A percentile compares a stretch with the other conserved stretches of the same genome.
phyloP scores from a whole-genome alignment of 2,113 vertebrate species.

The Poecile atricapillus region DNA sequence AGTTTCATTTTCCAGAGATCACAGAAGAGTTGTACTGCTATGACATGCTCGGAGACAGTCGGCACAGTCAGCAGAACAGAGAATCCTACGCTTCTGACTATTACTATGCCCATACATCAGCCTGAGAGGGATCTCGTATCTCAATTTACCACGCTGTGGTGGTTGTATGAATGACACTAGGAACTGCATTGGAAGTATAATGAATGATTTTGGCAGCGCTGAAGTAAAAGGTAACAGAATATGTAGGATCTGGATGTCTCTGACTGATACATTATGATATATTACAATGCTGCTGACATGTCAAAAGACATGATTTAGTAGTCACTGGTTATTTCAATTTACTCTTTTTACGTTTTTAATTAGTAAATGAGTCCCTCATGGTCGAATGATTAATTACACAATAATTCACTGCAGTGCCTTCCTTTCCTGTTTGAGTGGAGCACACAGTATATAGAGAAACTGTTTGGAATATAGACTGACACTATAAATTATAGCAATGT shows the following conservation, averaged over 20 bases:
- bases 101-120: background rate
- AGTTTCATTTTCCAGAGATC: background rate
- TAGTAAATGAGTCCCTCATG: constrained; percentile 91
- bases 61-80: background rate
- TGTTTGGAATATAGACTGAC: constrained; percentile 41
- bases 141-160: background rate
- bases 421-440: constrained; percentile 46
- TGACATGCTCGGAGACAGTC: background rate
- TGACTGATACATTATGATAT: constrained; percentile 73
- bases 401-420: constrained; percentile 74
- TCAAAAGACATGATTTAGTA: constrained; percentile 84
- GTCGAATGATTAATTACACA: constrained; percentile 87
- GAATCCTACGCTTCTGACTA: fast-evolving
- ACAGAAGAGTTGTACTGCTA: background rate
- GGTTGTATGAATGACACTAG: background rate
- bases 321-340: constrained; percentile 86
- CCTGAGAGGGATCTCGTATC: background rate
- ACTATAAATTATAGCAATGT: constrained; percentile 51
- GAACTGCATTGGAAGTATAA: background rate
- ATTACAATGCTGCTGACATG: constrained; percentile 65
- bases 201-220: constrained; percentile 41
- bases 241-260: constrained; percentile 49
- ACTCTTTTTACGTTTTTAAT: constrained; percentile 90
- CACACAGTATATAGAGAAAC: background rate
- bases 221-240: constrained; percentile 36